Evolutionary conservation across 2,113 vertebrate species (phyloP).

Genomic region (Sceloporus undulatus): DNA sequence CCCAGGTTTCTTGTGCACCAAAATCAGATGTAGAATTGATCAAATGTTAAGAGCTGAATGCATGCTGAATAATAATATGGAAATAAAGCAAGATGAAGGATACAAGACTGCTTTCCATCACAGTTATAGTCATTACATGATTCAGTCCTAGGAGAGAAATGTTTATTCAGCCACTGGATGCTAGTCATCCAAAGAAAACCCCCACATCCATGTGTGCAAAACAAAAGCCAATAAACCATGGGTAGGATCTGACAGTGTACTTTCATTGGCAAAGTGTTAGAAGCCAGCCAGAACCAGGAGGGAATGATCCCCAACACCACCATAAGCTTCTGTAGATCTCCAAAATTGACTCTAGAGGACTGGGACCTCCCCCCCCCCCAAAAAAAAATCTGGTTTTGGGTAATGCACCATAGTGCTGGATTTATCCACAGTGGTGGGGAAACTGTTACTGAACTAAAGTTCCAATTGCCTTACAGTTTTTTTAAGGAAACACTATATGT

Average conservation of each 20-base stretch:
- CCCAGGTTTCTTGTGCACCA: neutral
- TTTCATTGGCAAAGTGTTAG: neutral
- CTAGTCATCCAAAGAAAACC: too few relatives aligned
- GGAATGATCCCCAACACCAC: too few relatives aligned
- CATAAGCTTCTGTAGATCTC: too few relatives aligned
- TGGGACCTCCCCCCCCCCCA: too few relatives aligned
- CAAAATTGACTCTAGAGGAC: too few relatives aligned
- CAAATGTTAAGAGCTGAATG: constrained; percentile 3
- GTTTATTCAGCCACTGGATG: neutral
- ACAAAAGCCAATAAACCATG: neutral
- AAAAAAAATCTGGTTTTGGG: too few relatives aligned
- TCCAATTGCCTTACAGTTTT: neutral
- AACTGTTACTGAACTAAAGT: neutral
- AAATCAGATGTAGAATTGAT: neutral
- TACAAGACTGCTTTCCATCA: neutral
- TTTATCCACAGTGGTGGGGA: too few relatives aligned
- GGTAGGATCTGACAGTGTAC: neutral
- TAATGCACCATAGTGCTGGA: too few relatives aligned
- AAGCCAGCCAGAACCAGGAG: too few relatives aligned
- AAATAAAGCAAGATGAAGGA: neutral
- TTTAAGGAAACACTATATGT: too few relatives aligned
- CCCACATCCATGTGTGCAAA: neutral
- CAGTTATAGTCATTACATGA: neutral
- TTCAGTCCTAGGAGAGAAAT: neutral
- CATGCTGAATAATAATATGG: neutral